Percentiles rank a stretch among this genome's conserved stretches.
Evolutionary conservation across 2,888 invertebrate genomes (phyloP).

Genomic region (Aquatica leii): DNA sequence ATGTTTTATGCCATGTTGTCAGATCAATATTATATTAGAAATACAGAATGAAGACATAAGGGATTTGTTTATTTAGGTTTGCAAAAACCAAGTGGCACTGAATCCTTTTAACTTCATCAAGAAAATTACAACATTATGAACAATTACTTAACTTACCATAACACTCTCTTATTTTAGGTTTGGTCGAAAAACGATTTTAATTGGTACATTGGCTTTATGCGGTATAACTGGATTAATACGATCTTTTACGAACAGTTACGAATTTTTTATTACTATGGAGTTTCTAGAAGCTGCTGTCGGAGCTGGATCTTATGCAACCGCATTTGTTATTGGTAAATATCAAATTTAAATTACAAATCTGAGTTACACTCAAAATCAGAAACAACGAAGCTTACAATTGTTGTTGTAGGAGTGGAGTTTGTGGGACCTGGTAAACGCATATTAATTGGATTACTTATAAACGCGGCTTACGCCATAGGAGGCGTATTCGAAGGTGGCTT

Average conservation of each 20-base stretch:
- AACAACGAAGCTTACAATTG: too few relatives aligned
- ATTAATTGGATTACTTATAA: slow-evolving; percentile 74
- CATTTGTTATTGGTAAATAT: slow-evolving; percentile 32
- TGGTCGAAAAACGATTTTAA: neutral
- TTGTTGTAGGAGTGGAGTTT: slow-evolving; percentile 72
- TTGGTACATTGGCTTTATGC: neutral
- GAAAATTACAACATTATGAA: too few relatives aligned
- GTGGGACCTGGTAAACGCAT: slow-evolving; percentile 78
- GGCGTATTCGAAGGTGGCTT: slow-evolving; percentile 72
- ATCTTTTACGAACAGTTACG: slow-evolving; percentile 2
- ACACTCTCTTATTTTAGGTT: slow-evolving; percentile 2
- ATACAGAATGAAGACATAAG: too few relatives aligned
- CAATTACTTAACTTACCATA: too few relatives aligned
- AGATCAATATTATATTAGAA: too few relatives aligned
- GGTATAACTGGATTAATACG: slow-evolving; percentile 1
- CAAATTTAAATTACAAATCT: too few relatives aligned
- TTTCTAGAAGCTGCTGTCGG: neutral
- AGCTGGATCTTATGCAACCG: neutral
- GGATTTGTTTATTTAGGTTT: too few relatives aligned
- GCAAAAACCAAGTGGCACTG: too few relatives aligned
- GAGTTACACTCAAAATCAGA: too few relatives aligned
- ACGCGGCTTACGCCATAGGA: slow-evolving; percentile 76
- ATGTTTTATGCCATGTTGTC: too few relatives aligned
- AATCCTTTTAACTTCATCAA: too few relatives aligned
- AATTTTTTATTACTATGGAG: slow-evolving; percentile 2